Evolutionary conservation across 2,797 vertebrate genomes (phyloP), one percentile per base, ranked within the genome.

Genomic region (Alectoris magna): DNA sequence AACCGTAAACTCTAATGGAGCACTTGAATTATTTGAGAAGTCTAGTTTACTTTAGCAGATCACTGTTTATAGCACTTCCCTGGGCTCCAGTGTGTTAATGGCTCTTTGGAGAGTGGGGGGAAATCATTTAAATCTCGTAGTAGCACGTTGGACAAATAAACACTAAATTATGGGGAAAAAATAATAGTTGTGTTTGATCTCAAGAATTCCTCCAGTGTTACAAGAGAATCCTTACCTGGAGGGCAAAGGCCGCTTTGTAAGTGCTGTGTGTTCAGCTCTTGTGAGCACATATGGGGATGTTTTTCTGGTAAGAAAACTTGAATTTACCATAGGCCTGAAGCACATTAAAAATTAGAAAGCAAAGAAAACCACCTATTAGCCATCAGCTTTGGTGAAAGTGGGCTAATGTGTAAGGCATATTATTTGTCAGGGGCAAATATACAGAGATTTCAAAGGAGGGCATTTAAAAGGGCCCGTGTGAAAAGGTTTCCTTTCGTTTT

Each of bases 1-100:
- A 96, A 95, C 87, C 88, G 73, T 89, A 94, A 96, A 93, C 85
- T 94, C 85, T 93, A 95, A 84, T 88, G 87, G 82, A 95, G 91
- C 64, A 24, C 77, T 92, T 88, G 74, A 91, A 82, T 91, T 92
- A 92, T 82, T 87, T 92, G 91, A 92, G 81, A 90, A 90, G 83
- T 68, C 68, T 66, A 39, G 94, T 96, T 96, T 95, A 95, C 94
- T 93, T 94, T 95, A 93, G 77, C n/a, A 51, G 74, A 91, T 90
- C 56, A 56, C 79, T 96, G 93, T 95, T 96, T 95, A 96, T 94
- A 95, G 77, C 91, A 95, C 76, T 90, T 92, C 38, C 77, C 58
- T 94, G 77, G 60, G 86, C 93, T 92, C 77, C 89, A 73, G 80
- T 0, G 38, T 90, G 83, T 84, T 88, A 94, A 92, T 95, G 62